phyloP scores from a whole-genome alignment of 2,888 invertebrate genomes.

The Drosophila recens region DNA sequence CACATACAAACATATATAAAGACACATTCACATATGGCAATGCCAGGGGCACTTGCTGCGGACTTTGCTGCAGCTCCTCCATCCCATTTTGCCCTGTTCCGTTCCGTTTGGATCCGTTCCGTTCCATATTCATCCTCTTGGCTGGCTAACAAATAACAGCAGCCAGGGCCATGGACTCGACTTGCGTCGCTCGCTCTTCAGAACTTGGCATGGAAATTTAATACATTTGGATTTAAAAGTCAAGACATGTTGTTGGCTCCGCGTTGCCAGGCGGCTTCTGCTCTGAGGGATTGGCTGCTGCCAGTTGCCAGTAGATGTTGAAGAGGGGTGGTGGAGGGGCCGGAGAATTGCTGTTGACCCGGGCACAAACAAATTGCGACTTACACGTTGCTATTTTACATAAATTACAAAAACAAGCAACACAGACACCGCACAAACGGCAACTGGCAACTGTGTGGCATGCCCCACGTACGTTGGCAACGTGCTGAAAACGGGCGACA shows the following conservation, averaged over 20 bases:
- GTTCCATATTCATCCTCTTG: slow-evolving; percentile 24
- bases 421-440: slow-evolving; percentile 32
- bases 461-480: slow-evolving; percentile 63
- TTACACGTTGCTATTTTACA: slow-evolving; percentile 79
- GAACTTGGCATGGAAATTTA: slow-evolving; percentile 73
- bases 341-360: slow-evolving; percentile 49
- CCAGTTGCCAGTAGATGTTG: neutral
- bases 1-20: neutral
- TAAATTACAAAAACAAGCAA: slow-evolving; percentile 72
- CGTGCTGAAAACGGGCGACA: slow-evolving; percentile 72
- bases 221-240: slow-evolving; percentile 80
- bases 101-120: slow-evolving; percentile 4
- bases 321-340: neutral
- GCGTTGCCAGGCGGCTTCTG: slow-evolving; percentile 61
- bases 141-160: slow-evolving; percentile 50
- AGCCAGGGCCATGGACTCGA: slow-evolving; percentile 39
- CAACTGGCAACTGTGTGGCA: slow-evolving; percentile 31
- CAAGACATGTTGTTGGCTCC: slow-evolving; percentile 71
- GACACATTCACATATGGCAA: slow-evolving; percentile 31
- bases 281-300: slow-evolving; percentile 20
- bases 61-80: slow-evolving; percentile 32
- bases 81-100: neutral
- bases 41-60: slow-evolving; percentile 54
- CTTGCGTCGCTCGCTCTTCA: slow-evolving; percentile 54
- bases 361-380: slow-evolving; percentile 76